Evolutionary conservation across 2,888 invertebrate species (phyloP).

Genomic region (Coelinius sp.): DNA sequence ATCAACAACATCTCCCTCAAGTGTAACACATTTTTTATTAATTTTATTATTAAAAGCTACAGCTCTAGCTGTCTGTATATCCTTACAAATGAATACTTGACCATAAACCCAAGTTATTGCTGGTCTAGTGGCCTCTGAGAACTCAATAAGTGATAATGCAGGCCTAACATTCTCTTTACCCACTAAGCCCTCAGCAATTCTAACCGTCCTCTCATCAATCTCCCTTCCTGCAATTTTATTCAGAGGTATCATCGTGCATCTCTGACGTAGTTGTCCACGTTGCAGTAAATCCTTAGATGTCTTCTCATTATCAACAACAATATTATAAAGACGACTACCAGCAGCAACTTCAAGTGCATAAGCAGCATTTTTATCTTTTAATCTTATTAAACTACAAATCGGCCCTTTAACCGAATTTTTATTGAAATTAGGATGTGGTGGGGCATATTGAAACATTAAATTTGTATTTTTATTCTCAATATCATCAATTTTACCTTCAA

Average conservation of each 20-base stretch:
- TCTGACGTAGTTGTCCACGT: constrained; percentile 82
- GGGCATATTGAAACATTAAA: constrained; percentile 80
- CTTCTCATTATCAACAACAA: constrained; percentile 89
- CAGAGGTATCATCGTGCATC: constrained; percentile 92
- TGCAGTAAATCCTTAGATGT: constrained; percentile 89
- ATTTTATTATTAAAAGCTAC: constrained; percentile 84
- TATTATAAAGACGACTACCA: constrained; percentile 88
- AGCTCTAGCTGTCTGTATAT: constrained; percentile 84
- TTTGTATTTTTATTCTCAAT: constrained; percentile 75
- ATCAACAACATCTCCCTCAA: constrained; percentile 93
- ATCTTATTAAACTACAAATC: constrained; percentile 83
- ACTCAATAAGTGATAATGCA: constrained; percentile 85
- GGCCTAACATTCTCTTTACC: constrained; percentile 86
- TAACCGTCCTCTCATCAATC: constrained; percentile 76
- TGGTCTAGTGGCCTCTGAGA: constrained; percentile 75
- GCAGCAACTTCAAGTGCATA: constrained; percentile 89
- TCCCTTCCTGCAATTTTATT: constrained; percentile 83
- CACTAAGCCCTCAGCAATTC: constrained; percentile 80
- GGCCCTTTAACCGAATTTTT: constrained; percentile 80
- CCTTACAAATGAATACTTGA: constrained; percentile 84
- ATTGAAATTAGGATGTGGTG: constrained; percentile 84
- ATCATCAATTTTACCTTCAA: constrained; percentile 74
- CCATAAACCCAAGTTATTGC: constrained; percentile 95
- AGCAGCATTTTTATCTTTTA: constrained; percentile 79
- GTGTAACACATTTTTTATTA: constrained; percentile 82